A percentile compares a stretch with the other conserved stretches of the same genome.
phyloP scores from a whole-genome alignment of 2,797 vertebrate genomes.

The Onychomys arenicola region DNA sequence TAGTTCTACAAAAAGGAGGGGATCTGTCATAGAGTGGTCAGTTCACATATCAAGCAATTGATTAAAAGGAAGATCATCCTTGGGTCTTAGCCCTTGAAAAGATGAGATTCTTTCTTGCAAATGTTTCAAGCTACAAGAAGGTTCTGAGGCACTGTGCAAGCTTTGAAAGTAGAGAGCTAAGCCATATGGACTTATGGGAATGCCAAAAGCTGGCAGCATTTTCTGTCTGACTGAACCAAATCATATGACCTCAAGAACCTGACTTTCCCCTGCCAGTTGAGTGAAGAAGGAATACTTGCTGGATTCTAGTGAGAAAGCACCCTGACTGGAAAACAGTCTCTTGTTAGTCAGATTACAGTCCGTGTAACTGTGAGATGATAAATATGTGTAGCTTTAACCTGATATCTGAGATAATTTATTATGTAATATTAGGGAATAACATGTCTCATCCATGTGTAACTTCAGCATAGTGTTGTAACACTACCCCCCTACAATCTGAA shows the following conservation, averaged over 20 bases:
- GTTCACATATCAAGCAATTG: background rate
- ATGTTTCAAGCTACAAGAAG: background rate
- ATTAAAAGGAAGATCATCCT: background rate
- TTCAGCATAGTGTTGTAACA: background rate
- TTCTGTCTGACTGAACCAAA: background rate
- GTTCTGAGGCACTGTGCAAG: background rate
- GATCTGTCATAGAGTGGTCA: background rate
- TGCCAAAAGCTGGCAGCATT: background rate
- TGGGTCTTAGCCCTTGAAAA: background rate
- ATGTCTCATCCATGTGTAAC: background rate
- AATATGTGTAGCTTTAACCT: background rate
- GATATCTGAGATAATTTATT: background rate
- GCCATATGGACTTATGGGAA: background rate
- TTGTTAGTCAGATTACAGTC: background rate
- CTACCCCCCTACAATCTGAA: background rate
- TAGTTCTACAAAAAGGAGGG: background rate
- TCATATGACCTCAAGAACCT: background rate
- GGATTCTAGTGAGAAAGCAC: background rate
- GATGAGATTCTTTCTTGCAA: background rate
- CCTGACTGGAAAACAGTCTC: background rate
- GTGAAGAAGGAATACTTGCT: background rate
- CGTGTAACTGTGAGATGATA: background rate
- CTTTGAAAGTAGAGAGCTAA: background rate
- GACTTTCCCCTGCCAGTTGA: background rate
- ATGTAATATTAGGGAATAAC: background rate